Percentiles rank a stretch among this genome's conserved stretches.
These are phyloP conservation scores for Ectemnius continuus DNA, from an alignment of 2,888 invertebrate species.

Conservation along the genomic window DNA sequence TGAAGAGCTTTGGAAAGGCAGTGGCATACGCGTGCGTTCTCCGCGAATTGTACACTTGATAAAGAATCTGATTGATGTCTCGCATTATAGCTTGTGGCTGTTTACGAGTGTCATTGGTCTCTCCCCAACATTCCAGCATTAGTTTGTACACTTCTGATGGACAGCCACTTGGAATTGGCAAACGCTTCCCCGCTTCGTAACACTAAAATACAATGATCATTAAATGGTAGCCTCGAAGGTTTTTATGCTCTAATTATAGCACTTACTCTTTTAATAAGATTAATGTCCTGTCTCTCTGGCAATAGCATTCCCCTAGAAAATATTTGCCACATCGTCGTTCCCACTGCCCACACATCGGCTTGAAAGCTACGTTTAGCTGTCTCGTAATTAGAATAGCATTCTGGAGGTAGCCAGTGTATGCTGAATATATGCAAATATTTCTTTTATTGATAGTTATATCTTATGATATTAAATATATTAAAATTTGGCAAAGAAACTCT, in stretches of 20 bases:
- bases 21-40: slow-evolving; percentile 81
- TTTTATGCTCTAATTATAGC: too few species aligned
- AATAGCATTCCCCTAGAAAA: slow-evolving; percentile 78
- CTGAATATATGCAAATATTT: background rate
- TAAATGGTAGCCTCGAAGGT: too few species aligned
- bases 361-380: slow-evolving; percentile 84
- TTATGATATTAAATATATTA: too few species aligned
- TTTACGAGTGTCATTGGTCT: slow-evolving; percentile 84
- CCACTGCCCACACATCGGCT: slow-evolving; percentile 95
- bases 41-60: slow-evolving; percentile 84
- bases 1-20: slow-evolving; percentile 76
- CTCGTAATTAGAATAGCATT: slow-evolving; percentile 86
- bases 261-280: background rate
- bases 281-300: background rate
- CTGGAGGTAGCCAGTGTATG: slow-evolving; percentile 94
- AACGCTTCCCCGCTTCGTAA: slow-evolving; percentile 84
- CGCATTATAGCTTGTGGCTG: slow-evolving; percentile 92
- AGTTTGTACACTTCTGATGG: slow-evolving; percentile 87
- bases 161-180: slow-evolving; percentile 85
- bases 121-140: slow-evolving; percentile 90
- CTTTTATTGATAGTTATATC: too few species aligned
- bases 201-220: slow-evolving; percentile 65
- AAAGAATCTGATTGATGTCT: slow-evolving; percentile 89
- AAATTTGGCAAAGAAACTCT: background rate
- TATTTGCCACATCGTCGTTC: slow-evolving; percentile 95